Base-by-base conservation (phyloP, 2,113 vertebrate species). In the Acanthisitta chloris region DNA sequence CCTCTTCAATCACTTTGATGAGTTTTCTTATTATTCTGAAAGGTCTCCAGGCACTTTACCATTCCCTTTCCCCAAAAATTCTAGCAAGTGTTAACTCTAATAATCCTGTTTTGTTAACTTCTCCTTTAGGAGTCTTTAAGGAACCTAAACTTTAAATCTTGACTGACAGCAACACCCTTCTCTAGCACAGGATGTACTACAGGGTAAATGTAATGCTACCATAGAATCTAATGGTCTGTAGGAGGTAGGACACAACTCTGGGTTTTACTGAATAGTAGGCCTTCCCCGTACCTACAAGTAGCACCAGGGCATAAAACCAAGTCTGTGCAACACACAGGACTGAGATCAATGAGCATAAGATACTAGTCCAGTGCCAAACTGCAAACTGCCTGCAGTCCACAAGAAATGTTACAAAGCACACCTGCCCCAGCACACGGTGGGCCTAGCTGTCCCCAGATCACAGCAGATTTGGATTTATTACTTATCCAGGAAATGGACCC, bases 291-390 rank as follows among this genome's bases (percentile, higher is more conserved):
- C 57, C 55, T 40, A 29, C 20, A 71, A 66, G 57, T 5, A 34
- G 18, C 17, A 55, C 11, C 20, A 76, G 34, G 2, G 14, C 40
- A 17, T n/a, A 77, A 52, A 84, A 20, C 23, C 34, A 67, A 51
- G 69, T 51, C n/a, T 46, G 10, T 2, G 4, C 23, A 8, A 61
- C 19, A 40, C 0, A 0, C 0, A 28, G 7, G 36, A 54, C 36
- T 15, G 29, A 45, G 18, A 25, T 59, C 4, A 24, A 38, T 21
- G 38, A 1, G 8, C 16, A n/a, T 17, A 62, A 43, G 23, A 25
- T 43, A 33, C 17, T 19, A 79, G 34, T 49, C 17, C 49, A 65
- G 45, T 12, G 38, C 21, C 45, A 14, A 80, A 6, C 18, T 43
- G 16, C 24, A 54, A 26, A 15, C n/a, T 54, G 6, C 8, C 40